Conservation (phyloP, 2,797 vertebrate genomes). For the Coregonus sp. region DNA sequence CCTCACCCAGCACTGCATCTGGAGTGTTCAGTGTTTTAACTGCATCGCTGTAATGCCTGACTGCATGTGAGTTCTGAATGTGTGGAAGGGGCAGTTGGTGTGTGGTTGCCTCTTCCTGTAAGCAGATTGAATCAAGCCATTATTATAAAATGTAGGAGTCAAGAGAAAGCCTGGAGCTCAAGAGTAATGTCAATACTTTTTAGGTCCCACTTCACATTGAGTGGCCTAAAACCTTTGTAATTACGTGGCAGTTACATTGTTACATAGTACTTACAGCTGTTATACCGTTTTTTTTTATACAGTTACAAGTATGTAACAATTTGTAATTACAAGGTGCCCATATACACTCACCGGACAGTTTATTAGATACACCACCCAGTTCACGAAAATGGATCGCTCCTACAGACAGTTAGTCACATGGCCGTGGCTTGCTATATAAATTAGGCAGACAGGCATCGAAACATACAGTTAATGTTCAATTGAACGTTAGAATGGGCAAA, state of each 20-base stretch:
- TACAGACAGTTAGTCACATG: no score
- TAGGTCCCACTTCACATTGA: no score
- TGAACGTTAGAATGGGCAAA: no score
- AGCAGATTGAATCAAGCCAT: not conserved
- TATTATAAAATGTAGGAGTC: not conserved
- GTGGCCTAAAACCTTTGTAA: no score
- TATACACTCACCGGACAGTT: no score
- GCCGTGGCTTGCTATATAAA: no score
- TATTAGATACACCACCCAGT: no score
- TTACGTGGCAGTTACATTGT: not conserved
- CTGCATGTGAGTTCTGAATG: not conserved
- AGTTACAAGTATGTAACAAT: constrained; percentile 11
- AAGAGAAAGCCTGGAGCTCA: not conserved
- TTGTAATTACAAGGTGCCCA: no score
- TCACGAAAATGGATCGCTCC: no score
- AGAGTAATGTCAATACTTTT: not conserved
- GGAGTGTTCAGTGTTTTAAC: not conserved
- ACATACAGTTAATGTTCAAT: no score
- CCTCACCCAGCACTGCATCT: constrained; percentile 38
- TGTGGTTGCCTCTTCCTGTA: not conserved
- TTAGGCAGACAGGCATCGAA: no score
- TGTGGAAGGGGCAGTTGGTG: not conserved
- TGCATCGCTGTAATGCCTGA: not conserved
- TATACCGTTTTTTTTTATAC: constrained; percentile 27
- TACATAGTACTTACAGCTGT: not conserved